Conservation (phyloP, 2,888 invertebrate species). For the Archips xylosteana region DNA sequence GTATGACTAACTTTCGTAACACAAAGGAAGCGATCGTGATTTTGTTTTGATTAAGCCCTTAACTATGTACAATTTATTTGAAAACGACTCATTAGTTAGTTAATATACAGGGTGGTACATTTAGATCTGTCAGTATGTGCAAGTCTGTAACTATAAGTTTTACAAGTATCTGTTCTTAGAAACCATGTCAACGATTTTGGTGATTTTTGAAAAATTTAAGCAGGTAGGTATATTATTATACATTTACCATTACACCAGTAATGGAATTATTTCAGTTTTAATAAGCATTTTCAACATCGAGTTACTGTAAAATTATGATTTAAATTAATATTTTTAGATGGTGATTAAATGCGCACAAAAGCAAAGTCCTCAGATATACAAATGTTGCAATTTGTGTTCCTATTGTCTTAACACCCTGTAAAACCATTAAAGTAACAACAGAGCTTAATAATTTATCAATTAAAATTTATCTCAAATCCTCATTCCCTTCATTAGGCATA, state of each 20-base stretch:
- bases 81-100: no score
- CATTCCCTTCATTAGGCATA: slow-evolving; percentile 31
- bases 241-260: neutral
- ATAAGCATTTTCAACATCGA: neutral
- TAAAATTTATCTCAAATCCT: slow-evolving; percentile 31
- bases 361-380: neutral
- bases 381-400: neutral
- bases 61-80: no score
- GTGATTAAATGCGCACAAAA: neutral
- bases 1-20: no score
- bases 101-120: no score
- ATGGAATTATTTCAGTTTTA: neutral
- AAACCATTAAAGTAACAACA: slow-evolving; percentile 28
- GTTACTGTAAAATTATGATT: neutral
- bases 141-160: no score
- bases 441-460: slow-evolving; percentile 25
- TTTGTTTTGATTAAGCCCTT: no score
- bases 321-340: neutral
- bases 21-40: no score
- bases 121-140: no score
- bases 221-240: no score
- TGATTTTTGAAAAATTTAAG: no score
- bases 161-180: no score
- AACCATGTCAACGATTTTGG: no score
- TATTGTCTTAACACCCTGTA: slow-evolving; percentile 5